Base-by-base conservation (phyloP, 2,797 vertebrate species). In the Microctenopoma steveboyesi region DNA sequence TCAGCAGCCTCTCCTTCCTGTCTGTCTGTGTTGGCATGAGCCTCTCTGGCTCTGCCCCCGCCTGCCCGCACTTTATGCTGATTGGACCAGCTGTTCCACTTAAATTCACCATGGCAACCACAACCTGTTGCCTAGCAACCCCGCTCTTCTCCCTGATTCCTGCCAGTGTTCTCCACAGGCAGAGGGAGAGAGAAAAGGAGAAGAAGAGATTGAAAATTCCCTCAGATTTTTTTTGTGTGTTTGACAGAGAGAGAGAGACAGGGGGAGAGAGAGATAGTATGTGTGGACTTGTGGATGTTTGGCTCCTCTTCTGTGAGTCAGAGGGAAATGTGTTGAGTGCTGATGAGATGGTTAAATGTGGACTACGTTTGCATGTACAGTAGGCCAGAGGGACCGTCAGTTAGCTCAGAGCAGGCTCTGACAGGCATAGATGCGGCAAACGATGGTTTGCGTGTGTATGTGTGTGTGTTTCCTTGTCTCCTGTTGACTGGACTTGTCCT, bases 31-130 rank as follows among this genome's bases (percentile, higher is more conserved):
- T 84, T 94, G 94, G 94, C 94, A 95, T 93, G 93, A 95, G 93
- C 92, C 91, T 92, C 91, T 85, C 93, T 94, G 94, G 93, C 94
- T 94, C 94, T 91, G 92, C 95, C 94, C 92, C 93, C 93, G 92
- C 94, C 93, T 92, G 95, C 95, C 94, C 85, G 87, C 88, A 91
- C 95, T 94, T 93, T 93, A 94, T 95, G 87, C 94, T 95, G 95
- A 98, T 97, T 97, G 97, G 97, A 95, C 96, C 96, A 94, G 95
- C 95, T 94, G 95, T 95, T 94, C 94, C 91, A 95, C 96, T 96
- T 94, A 87, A 93, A 96, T 95, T 97, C 95, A 93, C 96, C 96
- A 98, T 97, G 95, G 96, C 96, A 98, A 98, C 97, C 96, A 95
- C 94, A 96, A 95, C 95, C 93, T 91, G 97, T 97, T 93, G 95